Evolutionary conservation across 2,888 invertebrate species (phyloP), one percentile per base, ranked within the genome.

Genomic region (Epinotia bilunana): DNA sequence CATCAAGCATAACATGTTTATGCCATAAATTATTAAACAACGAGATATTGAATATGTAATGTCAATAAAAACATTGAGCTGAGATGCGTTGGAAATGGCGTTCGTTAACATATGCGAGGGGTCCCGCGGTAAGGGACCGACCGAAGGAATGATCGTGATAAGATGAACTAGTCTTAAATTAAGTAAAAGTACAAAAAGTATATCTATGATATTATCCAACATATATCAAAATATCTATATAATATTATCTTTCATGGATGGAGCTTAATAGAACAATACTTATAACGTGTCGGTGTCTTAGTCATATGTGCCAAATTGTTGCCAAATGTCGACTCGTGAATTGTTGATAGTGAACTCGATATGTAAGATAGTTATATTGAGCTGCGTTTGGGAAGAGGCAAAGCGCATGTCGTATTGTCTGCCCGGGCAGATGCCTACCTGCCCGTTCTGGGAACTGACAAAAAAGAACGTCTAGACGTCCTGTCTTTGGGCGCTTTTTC

Each of bases 391-490:
- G 20, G 28, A 13, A 46, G 57, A 57, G 58, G 28, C 65, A 61
- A 65, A 61, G 61, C 61, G 68, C 68, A 73, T 61, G 1, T 69
- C 74, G 78, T 70, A 78, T 79, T 77, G 74, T 78, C 74, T 80
- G 39, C 69, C 77, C 85, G 83, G 82, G 83, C 81, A 86, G 81
- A 88, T 84, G 81, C 87, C 86, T 93, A 93, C 93, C 93, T 93
- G 93, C 88, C 73, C 82, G 72, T 91, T 90, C 90, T 87, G 86
- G 82, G 90, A 91, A 91, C 78, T 82, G 83, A 89, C 75, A 88
- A 86, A 89, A 91, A 91, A 85, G 79, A 83, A 86, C 80, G 91
- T 93, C 93, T 93, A 93, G 93, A 93, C 92, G 89, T 90, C 91
- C 92, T 93, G 92, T 87, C 88, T 89, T 88, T 88, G 86, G 87